Base-by-base conservation (phyloP, 2,797 vertebrate species). In the Clarias fuscus region DNA sequence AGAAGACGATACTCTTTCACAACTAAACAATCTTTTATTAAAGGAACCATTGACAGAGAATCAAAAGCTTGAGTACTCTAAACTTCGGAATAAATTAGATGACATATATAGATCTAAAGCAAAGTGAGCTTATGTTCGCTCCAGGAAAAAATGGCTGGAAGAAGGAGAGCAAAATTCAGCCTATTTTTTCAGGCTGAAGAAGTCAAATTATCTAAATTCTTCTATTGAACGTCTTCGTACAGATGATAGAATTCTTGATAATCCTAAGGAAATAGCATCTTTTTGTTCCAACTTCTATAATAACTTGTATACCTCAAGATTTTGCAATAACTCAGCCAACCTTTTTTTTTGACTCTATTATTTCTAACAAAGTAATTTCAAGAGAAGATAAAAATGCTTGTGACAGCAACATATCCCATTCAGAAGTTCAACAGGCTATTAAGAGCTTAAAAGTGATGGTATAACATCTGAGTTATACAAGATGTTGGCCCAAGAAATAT, bases 181-280 rank as follows among this genome's bases (percentile, higher is more conserved):
- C 33, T 82, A 77, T 65, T 84, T 88, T 15, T 87, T 82, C 4
- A 85, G 53, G 27, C 30, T 86, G 27, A 62, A 89, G 65, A 85
- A 48, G 70, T 43, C 20, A 10, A 76, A 82, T 13, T 13, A 7
- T 53, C 5, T 61, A 40, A 80, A 67, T 22, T n/a, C 7, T 61
- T 65, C 56, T 48, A 48, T 81, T 22, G 22, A 86, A 30, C n/a
- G 15, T 27, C 71, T 79, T 0, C 33, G 4, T 18, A 83, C 33
- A 17, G 24, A 82, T 72, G n/a, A 67, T 40, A 4, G 5, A 48
- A 10, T 71, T 43, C 27, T 82, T 5, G 65, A 82, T 58, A 48
- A 83, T 58, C 22, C 68, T 7, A 30, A 18, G 7, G 48, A 78
- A n/a, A 78, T 79, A 30, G 30, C 62, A 30, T 15, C 30, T n/a